A percentile compares a stretch with the other conserved stretches of the same genome.
phyloP scores from a whole-genome alignment of 2,888 invertebrate species.

The Subacronicta megacephala region DNA sequence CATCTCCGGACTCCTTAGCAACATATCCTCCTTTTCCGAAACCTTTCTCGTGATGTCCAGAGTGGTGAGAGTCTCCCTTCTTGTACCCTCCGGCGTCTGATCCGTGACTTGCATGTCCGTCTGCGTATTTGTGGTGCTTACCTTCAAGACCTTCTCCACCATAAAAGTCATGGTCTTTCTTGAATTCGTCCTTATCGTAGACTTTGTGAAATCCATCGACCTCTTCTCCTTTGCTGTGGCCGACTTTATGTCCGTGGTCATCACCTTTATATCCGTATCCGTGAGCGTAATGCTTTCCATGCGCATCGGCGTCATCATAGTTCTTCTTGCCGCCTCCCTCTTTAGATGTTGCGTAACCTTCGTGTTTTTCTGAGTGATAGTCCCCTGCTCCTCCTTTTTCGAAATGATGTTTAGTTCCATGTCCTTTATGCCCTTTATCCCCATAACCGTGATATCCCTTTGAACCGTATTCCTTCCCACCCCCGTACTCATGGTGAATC shows the following conservation, averaged over 20 bases:
- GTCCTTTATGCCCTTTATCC: slow-evolving; percentile 87
- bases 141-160: slow-evolving; percentile 91
- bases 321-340: slow-evolving; percentile 87
- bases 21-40: slow-evolving; percentile 86
- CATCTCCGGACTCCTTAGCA: slow-evolving; percentile 85
- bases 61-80: slow-evolving; percentile 88
- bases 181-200: slow-evolving; percentile 92
- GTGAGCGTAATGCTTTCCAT: slow-evolving; percentile 86
- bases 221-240: slow-evolving; percentile 90
- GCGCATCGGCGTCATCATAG: slow-evolving; percentile 83
- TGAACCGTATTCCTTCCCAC: slow-evolving; percentile 79
- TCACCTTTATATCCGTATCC: slow-evolving; percentile 86
- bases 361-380: slow-evolving; percentile 87
- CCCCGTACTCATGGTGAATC: slow-evolving; percentile 72
- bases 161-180: slow-evolving; percentile 92
- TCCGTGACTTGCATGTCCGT: slow-evolving; percentile 85
- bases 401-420: slow-evolving; percentile 82
- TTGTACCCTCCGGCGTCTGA: slow-evolving; percentile 85
- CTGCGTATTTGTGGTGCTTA: slow-evolving; percentile 89
- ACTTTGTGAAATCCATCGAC: slow-evolving; percentile 92
- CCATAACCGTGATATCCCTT: slow-evolving; percentile 84
- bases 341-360: slow-evolving; percentile 86
- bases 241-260: slow-evolving; percentile 86
- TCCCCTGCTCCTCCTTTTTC: slow-evolving; percentile 89
- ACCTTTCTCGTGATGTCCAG: slow-evolving; percentile 83